These are phyloP conservation scores for Anguilla japonica DNA, from an alignment of 2,113 vertebrate species.

Conservation along the genomic window DNA sequence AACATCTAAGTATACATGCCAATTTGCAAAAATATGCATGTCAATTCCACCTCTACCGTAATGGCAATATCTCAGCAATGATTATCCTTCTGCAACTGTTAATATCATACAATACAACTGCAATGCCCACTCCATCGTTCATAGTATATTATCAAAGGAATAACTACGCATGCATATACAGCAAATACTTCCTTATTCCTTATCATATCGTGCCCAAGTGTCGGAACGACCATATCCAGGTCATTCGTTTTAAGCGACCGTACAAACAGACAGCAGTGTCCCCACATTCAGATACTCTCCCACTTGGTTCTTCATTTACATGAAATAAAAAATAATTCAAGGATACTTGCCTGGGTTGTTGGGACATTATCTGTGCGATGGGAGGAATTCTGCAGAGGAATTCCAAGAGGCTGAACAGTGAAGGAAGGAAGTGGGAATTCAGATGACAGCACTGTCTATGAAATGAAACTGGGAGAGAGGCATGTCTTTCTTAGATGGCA, in stretches of 20 bases:
- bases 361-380: not conserved
- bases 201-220: not conserved
- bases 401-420: not conserved
- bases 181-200: not conserved
- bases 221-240: not conserved
- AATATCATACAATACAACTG: not conserved
- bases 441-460: constrained; percentile 3
- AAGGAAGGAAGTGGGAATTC: not conserved
- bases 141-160: not conserved
- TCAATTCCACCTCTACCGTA: too few species aligned
- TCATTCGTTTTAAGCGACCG: not conserved
- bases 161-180: not conserved
- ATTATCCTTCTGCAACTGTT: not conserved
- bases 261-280: not conserved
- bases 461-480: not conserved
- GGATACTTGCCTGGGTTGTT: constrained; percentile 13
- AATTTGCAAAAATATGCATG: too few species aligned
- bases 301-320: not conserved
- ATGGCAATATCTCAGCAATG: too few species aligned
- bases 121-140: not conserved
- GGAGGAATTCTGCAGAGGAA: not conserved
- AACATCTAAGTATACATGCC: too few species aligned
- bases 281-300: not conserved
- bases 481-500: constrained; percentile 19
- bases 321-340: not conserved